Evolutionary conservation across 53 echinoderm and acorn worm species (phyloP).

Genomic region (Temnopleurus reevesii): DNA sequence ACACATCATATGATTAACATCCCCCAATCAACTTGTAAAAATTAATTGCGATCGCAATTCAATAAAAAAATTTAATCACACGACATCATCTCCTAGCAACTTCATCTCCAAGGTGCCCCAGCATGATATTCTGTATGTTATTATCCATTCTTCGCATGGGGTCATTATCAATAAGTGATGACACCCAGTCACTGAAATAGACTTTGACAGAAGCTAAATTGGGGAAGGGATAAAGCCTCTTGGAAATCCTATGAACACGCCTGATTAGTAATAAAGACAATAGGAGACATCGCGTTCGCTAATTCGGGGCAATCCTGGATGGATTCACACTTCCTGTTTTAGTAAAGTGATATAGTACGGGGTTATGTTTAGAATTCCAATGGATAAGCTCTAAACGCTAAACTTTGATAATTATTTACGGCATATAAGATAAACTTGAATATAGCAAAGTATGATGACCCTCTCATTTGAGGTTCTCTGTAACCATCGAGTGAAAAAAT

Average conservation of each 20-base stretch:
- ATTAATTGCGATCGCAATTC: not conserved
- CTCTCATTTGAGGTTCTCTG: too few species aligned
- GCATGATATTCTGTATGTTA: not conserved
- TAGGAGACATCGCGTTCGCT: not conserved
- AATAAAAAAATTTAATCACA: constrained; percentile 8
- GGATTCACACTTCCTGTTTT: not conserved
- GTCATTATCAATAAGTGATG: not conserved
- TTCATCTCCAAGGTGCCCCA: not conserved
- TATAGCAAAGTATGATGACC: too few species aligned
- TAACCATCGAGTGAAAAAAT: too few species aligned
- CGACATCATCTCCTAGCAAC: constrained; percentile 3
- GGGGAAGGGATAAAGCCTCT: not conserved
- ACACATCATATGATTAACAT: not conserved
- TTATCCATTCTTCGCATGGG: not conserved
- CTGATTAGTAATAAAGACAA: not conserved
- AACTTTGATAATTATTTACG: not conserved
- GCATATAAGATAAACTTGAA: too few species aligned
- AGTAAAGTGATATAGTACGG: not conserved
- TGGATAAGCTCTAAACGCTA: not conserved
- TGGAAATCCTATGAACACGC: not conserved
- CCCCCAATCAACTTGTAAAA: not conserved
- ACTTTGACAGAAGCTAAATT: not conserved
- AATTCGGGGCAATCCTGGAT: constrained; percentile 7
- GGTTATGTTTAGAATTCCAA: not conserved
- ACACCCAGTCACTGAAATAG: not conserved